phyloP scores from a whole-genome alignment of 2,888 invertebrate species.

The Crematogaster levior region DNA sequence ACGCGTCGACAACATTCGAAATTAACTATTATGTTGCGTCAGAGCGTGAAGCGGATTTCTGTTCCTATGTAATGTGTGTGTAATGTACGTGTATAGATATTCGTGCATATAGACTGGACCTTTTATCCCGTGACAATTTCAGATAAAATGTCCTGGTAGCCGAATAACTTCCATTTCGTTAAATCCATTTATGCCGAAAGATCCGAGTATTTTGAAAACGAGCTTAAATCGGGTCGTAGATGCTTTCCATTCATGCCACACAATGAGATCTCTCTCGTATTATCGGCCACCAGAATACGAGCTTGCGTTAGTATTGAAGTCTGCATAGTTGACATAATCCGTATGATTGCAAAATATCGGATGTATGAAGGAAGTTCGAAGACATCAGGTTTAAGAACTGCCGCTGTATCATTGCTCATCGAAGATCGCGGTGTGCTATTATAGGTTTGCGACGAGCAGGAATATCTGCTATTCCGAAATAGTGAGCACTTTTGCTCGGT shows the following conservation, averaged over 20 bases:
- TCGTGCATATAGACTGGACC: neutral
- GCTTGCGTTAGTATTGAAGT: slow-evolving; percentile 52
- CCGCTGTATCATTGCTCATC: slow-evolving; percentile 54
- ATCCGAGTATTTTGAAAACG: slow-evolving; percentile 63
- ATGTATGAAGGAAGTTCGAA: slow-evolving; percentile 53
- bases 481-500: slow-evolving; percentile 50
- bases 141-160: slow-evolving; percentile 29
- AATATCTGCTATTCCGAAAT: slow-evolving; percentile 47
- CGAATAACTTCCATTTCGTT: slow-evolving; percentile 68
- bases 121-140: slow-evolving; percentile 13
- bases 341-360: slow-evolving; percentile 57
- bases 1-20: slow-evolving; percentile 42
- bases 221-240: slow-evolving; percentile 41
- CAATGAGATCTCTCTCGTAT: slow-evolving; percentile 38
- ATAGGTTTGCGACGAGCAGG: slow-evolving; percentile 7
- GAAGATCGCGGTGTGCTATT: slow-evolving; percentile 31
- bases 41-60: slow-evolving; percentile 39
- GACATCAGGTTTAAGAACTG: slow-evolving; percentile 47
- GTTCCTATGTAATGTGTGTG: slow-evolving; percentile 2
- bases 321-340: slow-evolving; percentile 54
- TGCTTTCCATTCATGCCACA: neutral
- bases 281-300: slow-evolving; percentile 51
- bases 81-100: neutral
- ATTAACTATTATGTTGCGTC: slow-evolving; percentile 47
- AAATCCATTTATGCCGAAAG: slow-evolving; percentile 63